These are phyloP conservation scores for Ascidia mentula DNA, from an alignment of 23 tunicate genomes.

Conservation along the genomic window DNA sequence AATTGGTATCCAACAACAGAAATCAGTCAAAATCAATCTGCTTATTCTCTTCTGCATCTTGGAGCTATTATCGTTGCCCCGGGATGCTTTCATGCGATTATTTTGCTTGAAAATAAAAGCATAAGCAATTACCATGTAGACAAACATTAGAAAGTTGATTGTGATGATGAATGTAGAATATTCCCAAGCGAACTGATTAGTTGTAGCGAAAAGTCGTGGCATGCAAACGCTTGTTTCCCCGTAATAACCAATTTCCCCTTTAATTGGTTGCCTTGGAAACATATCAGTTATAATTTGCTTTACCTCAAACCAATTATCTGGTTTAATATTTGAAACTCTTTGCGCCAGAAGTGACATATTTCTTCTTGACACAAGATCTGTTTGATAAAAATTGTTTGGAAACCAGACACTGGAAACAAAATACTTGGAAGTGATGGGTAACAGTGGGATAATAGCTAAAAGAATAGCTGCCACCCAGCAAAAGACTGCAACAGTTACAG, in stretches of 20 bases:
- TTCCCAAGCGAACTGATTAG: background rate
- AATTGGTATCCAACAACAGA: constrained; percentile 2
- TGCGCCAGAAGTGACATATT: background rate
- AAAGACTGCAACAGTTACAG: background rate
- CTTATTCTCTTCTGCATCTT: constrained; percentile 6
- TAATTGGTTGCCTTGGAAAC: background rate
- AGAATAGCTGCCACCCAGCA: background rate
- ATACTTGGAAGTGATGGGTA: background rate
- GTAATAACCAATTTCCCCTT: background rate
- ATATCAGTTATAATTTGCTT: background rate
- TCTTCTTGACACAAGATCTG: background rate
- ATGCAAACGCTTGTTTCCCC: constrained; percentile 2
- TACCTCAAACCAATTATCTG: background rate
- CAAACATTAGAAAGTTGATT: background rate
- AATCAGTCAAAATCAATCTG: background rate
- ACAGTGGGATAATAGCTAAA: background rate
- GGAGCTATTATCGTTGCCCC: background rate
- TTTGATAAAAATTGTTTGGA: constrained; percentile 8
- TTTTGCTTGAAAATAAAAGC: background rate
- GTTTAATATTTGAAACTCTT: background rate
- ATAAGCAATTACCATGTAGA: background rate
- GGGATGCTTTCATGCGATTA: background rate
- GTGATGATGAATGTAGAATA: background rate
- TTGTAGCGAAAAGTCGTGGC: background rate
- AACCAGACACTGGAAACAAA: background rate